Evolutionary conservation across 2,797 vertebrate genomes (phyloP).

Genomic region (Nyctalus aviator): DNA sequence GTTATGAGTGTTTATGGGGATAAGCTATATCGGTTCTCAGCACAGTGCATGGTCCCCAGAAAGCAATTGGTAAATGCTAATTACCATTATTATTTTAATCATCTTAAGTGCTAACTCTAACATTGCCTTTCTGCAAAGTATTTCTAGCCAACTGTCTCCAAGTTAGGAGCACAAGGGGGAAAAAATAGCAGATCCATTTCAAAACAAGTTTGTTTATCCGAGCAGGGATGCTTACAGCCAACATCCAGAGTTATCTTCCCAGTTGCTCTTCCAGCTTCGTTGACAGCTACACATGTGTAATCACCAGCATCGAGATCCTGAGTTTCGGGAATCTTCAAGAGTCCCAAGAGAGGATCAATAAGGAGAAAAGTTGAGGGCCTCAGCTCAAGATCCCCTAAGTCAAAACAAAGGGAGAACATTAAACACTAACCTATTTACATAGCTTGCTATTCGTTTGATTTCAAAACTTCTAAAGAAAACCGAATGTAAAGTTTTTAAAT

Average conservation of each 20-base stretch:
- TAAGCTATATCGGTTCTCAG: neutral
- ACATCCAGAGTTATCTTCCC: slow-evolving; percentile 94
- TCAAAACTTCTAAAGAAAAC: slow-evolving; percentile 42
- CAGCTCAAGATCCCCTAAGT: slow-evolving; percentile 92
- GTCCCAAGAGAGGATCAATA: slow-evolving; percentile 90
- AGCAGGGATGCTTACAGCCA: slow-evolving; percentile 91
- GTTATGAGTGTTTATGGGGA: neutral
- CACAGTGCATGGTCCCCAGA: neutral
- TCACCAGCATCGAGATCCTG: slow-evolving; percentile 93
- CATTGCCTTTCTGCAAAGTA: slow-evolving; percentile 37
- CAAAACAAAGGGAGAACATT: slow-evolving; percentile 59
- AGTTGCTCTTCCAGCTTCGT: slow-evolving; percentile 92
- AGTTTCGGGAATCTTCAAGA: slow-evolving; percentile 93
- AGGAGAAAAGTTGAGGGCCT: slow-evolving; percentile 89
- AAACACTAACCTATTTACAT: neutral
- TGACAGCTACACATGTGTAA: slow-evolving; percentile 95
- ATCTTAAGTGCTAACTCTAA: neutral
- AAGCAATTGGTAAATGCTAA: neutral
- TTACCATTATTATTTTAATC: neutral
- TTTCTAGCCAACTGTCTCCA: neutral
- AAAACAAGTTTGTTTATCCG: neutral
- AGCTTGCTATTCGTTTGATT: slow-evolving; percentile 1
- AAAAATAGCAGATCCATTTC: neutral
- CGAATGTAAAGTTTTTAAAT: slow-evolving; percentile 7
- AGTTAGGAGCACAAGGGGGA: neutral